Evolutionary conservation across 2,888 invertebrate species (phyloP).

Genomic region (Andrena camellia): DNA sequence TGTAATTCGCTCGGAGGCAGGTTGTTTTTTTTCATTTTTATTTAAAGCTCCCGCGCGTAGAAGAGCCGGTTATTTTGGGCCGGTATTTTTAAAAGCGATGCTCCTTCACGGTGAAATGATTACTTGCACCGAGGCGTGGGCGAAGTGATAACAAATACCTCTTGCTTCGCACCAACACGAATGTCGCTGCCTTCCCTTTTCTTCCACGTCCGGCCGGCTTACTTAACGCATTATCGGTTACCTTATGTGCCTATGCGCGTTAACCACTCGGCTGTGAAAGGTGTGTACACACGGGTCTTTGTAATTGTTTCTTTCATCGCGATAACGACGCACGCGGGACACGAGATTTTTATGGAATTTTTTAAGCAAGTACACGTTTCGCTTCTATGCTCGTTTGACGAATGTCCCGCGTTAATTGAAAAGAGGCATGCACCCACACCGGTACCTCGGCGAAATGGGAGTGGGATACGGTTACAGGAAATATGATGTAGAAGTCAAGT

Average conservation of each 20-base stretch:
- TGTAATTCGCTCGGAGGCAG: constrained; percentile 1
- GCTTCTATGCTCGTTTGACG: background rate
- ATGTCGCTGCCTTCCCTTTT: constrained; percentile 24
- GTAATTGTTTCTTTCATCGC: constrained; percentile 18
- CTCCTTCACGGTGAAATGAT: constrained; percentile 57
- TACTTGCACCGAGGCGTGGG: constrained; percentile 55
- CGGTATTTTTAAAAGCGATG: constrained; percentile 63
- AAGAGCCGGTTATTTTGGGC: constrained; percentile 58
- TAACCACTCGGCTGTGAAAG: constrained; percentile 37
- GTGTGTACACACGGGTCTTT: constrained; percentile 6
- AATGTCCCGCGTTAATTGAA: background rate
- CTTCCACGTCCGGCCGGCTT: constrained; percentile 48
- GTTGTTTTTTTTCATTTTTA: constrained; percentile 41
- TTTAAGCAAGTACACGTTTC: background rate
- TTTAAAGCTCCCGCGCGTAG: constrained; percentile 27
- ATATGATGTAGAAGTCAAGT: constrained; percentile 36
- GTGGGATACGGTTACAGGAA: constrained; percentile 20
- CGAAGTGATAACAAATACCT: constrained; percentile 67
- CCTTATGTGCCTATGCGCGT: constrained; percentile 49
- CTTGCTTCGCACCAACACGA: constrained; percentile 42
- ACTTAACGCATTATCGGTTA: constrained; percentile 62
- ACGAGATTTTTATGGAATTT: too few species aligned
- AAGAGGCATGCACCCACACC: background rate
- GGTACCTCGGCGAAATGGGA: background rate
- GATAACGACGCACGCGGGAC: background rate